Conservation (phyloP, 2,888 invertebrate species). For the Diploptera punctata region DNA sequence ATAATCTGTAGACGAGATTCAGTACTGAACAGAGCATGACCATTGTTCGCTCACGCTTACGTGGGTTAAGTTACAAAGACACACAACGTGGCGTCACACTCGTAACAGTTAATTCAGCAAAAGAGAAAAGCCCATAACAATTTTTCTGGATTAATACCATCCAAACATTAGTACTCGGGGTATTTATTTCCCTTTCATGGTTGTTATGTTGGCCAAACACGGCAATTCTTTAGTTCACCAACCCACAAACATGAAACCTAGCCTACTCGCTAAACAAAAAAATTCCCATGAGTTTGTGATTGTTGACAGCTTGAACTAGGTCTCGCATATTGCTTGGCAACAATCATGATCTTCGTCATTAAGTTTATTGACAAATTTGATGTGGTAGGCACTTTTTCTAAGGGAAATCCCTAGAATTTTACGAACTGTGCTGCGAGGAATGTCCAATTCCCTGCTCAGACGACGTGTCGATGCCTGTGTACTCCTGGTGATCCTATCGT, state of each 20-base stretch:
- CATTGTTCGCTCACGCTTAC: no score
- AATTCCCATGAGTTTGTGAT: no score
- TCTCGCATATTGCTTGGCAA: no score
- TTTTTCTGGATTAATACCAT: background rate
- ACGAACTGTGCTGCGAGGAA: background rate
- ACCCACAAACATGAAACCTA: no score
- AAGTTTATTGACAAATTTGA: background rate
- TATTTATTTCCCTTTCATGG: background rate
- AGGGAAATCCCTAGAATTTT: background rate
- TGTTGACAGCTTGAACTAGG: no score
- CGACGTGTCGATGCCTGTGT: background rate
- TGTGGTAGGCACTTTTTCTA: background rate
- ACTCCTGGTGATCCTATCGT: background rate
- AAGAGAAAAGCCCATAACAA: background rate
- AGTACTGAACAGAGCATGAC: no score
- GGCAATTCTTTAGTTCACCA: background rate
- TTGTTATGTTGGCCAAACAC: background rate
- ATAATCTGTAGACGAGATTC: no score
- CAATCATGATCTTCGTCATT: no score
- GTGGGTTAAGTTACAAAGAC: no score
- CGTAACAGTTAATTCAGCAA: no score
- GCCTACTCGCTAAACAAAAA: no score
- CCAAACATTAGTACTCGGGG: background rate
- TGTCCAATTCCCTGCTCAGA: background rate
- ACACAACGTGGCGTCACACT: no score